Conservation (phyloP, 2,888 invertebrate genomes). For the Calephelis perditalis region DNA sequence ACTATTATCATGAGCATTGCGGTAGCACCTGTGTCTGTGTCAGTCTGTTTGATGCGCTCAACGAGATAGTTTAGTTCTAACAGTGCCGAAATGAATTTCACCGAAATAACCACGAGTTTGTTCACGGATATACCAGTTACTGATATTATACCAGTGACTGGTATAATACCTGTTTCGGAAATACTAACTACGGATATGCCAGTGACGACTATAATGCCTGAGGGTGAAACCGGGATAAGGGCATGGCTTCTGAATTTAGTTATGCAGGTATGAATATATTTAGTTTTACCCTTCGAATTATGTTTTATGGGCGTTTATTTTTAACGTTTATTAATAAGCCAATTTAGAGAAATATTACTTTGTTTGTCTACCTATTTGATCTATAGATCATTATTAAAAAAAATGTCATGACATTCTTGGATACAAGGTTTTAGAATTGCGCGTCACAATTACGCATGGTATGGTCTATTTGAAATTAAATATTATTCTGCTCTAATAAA, state of each 20-base stretch:
- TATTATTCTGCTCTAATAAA: no score
- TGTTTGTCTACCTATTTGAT: no score
- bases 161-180: neutral
- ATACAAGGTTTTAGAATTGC: no score
- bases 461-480: no score
- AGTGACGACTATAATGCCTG: constrained; percentile 33
- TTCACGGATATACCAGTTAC: constrained; percentile 4
- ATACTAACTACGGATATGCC: constrained; percentile 19
- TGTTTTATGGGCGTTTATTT: no score
- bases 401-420: no score
- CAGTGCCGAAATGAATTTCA: constrained; percentile 34
- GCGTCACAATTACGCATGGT: no score
- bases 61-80: constrained; percentile 32
- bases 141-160: constrained; percentile 18
- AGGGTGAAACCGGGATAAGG: constrained; percentile 42
- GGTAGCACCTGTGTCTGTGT: constrained; percentile 8
- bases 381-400: no score
- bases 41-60: constrained; percentile 24
- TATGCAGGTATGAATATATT: constrained; percentile 50
- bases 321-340: no score
- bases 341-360: no score
- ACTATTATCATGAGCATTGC: constrained; percentile 15
- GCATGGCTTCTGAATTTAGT: constrained; percentile 54
- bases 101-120: constrained; percentile 30
- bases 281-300: neutral